Conservation (phyloP, 1,140 invertebrate species). For the Aporrectodea caliginosa region DNA sequence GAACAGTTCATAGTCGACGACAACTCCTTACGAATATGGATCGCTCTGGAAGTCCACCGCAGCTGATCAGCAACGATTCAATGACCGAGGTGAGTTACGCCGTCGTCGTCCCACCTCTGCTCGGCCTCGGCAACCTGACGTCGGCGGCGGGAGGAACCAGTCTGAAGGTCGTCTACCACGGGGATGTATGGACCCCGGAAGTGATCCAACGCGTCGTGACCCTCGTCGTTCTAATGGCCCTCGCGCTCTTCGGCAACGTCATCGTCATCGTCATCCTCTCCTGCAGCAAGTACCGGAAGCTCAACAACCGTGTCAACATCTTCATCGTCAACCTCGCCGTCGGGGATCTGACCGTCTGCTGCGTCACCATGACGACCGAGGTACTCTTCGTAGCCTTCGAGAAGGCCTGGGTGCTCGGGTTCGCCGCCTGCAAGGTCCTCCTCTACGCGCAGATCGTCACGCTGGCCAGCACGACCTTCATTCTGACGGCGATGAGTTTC, state of each 20-base stretch:
- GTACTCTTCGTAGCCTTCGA: slow-evolving; percentile 55
- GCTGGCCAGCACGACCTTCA: slow-evolving; percentile 56
- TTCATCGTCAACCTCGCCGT: slow-evolving; percentile 57
- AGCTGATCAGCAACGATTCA: too few species aligned
- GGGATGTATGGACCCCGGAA: slow-evolving; percentile 51
- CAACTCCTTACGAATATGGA: too few species aligned
- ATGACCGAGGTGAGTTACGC: too few species aligned
- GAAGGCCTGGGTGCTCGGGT: slow-evolving; percentile 54
- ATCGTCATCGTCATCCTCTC: slow-evolving; percentile 54
- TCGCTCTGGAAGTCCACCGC: too few species aligned
- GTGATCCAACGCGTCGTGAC: slow-evolving; percentile 56
- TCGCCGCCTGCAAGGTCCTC: slow-evolving; percentile 52
- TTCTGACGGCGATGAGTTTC: slow-evolving; percentile 56
- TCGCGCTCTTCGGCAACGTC: slow-evolving; percentile 55
- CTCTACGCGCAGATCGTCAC: slow-evolving; percentile 56
- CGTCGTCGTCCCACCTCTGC: too few species aligned
- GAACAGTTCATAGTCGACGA: too few species aligned
- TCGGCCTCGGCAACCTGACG: too few species aligned
- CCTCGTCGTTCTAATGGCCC: slow-evolving; percentile 52
- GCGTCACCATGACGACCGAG: slow-evolving; percentile 57
- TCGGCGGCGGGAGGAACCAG: neutral
- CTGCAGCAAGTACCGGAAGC: slow-evolving; percentile 50
- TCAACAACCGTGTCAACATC: slow-evolving; percentile 55
- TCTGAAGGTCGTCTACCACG: slow-evolving; percentile 21
- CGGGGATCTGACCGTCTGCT: slow-evolving; percentile 56